Conservation (phyloP, 2,888 invertebrate genomes). For the Schrankia costaestrigalis region DNA sequence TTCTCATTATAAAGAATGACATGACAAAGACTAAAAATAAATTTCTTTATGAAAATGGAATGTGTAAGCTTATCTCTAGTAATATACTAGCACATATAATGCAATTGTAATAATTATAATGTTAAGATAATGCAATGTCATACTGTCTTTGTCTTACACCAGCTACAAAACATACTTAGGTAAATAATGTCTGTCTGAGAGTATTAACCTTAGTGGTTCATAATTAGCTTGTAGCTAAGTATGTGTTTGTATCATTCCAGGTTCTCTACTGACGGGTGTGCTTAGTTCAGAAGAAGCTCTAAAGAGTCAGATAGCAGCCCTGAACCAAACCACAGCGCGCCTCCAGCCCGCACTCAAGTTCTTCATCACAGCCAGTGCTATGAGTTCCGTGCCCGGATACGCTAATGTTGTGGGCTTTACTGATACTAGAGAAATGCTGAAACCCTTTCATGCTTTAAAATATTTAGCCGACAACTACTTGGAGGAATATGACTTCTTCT, state of each 20-base stretch:
- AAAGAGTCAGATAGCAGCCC: conserved; percentile 88
- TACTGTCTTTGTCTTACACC: too few species aligned
- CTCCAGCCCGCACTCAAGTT: conserved; percentile 91
- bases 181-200: too few species aligned
- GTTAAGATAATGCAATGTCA: too few species aligned
- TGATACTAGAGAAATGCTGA: conserved; percentile 85
- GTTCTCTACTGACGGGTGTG: conserved; percentile 88
- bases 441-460: conserved; percentile 93
- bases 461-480: conserved; percentile 94
- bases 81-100: too few species aligned
- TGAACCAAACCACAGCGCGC: conserved; percentile 94
- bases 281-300: conserved; percentile 88
- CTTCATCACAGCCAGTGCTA: conserved; percentile 84
- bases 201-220: too few species aligned
- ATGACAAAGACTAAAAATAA: too few species aligned
- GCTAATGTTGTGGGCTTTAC: conserved; percentile 93
- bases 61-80: too few species aligned
- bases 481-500: conserved; percentile 96
- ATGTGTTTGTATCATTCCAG: conserved; percentile 28
- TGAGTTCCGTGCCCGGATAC: conserved; percentile 47
- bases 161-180: too few species aligned
- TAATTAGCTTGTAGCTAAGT: too few species aligned
- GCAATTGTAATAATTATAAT: too few species aligned
- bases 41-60: too few species aligned
- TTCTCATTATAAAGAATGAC: too few species aligned